Evolutionary conservation across 2,888 invertebrate genomes (phyloP).

Genomic region (Orchesella flavescens): DNA sequence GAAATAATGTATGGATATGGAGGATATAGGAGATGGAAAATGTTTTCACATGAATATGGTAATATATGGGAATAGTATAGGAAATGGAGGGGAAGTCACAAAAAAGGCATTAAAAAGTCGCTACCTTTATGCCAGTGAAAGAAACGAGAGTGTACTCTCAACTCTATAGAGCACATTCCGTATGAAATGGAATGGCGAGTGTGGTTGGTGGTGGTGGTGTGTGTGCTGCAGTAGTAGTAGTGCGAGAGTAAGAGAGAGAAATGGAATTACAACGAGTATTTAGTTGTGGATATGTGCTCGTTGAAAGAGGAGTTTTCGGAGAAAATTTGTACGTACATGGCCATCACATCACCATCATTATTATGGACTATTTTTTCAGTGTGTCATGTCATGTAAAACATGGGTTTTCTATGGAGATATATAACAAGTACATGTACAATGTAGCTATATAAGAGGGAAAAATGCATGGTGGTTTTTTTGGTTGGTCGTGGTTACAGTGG

Average conservation of each 20-base stretch:
- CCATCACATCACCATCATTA: conserved; percentile 3
- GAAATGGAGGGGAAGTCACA: conserved; percentile 64
- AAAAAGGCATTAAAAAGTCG: conserved; percentile 52
- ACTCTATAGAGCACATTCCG: too few relatives aligned
- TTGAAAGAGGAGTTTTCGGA: too few relatives aligned
- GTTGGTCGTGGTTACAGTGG: conserved; percentile 17
- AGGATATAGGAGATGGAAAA: too few relatives aligned
- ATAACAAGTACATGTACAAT: not conserved
- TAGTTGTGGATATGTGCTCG: too few relatives aligned
- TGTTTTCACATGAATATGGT: too few relatives aligned
- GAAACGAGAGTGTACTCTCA: too few relatives aligned
- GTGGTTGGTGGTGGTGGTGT: not conserved
- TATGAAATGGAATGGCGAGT: too few relatives aligned
- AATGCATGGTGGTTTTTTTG: conserved; percentile 12
- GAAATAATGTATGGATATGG: too few relatives aligned
- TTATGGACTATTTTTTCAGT: not conserved
- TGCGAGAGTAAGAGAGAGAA: not conserved
- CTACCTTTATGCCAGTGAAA: conserved; percentile 2
- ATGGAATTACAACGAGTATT: too few relatives aligned
- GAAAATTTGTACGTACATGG: too few relatives aligned
- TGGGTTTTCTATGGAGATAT: conserved; percentile 19
- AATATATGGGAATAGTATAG: not conserved
- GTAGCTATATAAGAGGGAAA: not conserved
- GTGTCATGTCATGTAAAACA: conserved; percentile 43
- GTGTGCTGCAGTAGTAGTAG: not conserved